A percentile compares a stretch with the other conserved stretches of the same genome.
phyloP scores from a whole-genome alignment of 2,888 invertebrate genomes.

The Pristionchus maxplancki region DNA sequence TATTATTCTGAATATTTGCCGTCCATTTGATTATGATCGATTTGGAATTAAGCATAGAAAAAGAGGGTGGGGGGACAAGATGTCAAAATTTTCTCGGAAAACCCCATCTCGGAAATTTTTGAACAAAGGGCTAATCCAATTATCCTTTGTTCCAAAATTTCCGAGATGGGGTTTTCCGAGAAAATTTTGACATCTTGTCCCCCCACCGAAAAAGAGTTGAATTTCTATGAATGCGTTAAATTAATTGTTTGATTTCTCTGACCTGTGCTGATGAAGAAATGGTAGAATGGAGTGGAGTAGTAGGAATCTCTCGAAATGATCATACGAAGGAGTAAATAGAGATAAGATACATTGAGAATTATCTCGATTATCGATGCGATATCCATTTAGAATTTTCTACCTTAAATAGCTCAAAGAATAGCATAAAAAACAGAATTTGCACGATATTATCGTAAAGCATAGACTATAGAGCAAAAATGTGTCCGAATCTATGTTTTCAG shows the following conservation, averaged over 20 bases:
- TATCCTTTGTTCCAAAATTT: too few relatives aligned
- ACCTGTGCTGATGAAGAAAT: slow-evolving; percentile 5
- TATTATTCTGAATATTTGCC: too few relatives aligned
- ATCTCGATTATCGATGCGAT: not conserved
- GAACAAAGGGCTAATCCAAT: too few relatives aligned
- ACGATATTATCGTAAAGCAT: not conserved
- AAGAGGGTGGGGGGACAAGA: too few relatives aligned
- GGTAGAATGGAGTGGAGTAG: slow-evolving; percentile 3
- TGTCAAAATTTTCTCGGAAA: too few relatives aligned
- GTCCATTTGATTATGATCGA: too few relatives aligned
- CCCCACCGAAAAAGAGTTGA: too few relatives aligned
- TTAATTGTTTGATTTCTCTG: not conserved
- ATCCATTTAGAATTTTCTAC: not conserved
- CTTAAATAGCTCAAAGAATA: not conserved
- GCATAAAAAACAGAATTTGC: too few relatives aligned
- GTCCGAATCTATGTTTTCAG: not conserved
- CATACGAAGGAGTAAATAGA: slow-evolving; percentile 20
- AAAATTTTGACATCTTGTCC: too few relatives aligned
- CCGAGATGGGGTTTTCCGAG: too few relatives aligned
- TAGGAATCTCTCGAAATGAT: not conserved
- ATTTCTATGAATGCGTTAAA: not conserved
- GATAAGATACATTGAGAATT: not conserved
- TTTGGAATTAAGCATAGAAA: too few relatives aligned
- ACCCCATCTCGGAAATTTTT: too few relatives aligned
- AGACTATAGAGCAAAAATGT: not conserved